phyloP scores from a whole-genome alignment of 2,797 vertebrate genomes.

The Eutrigla gurnardus region DNA sequence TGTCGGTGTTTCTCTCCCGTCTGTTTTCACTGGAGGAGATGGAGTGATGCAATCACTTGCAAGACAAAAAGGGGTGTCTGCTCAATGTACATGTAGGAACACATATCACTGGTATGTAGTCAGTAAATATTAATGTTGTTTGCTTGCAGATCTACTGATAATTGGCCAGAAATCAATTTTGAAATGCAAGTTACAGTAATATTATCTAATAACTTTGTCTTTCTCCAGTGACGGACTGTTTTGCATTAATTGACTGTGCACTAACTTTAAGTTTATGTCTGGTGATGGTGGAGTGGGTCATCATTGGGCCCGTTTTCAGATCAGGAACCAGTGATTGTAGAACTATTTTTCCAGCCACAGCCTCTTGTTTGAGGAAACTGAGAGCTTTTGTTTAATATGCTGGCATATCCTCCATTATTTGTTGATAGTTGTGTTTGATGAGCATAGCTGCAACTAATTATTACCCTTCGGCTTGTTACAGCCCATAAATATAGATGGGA shows the following conservation, averaged over 20 bases:
- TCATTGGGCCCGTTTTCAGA: slow-evolving; percentile 55
- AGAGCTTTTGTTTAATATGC: slow-evolving; percentile 49
- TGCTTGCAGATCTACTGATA: background rate
- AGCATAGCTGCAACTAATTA: slow-evolving; percentile 55
- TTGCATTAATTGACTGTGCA: slow-evolving; percentile 47
- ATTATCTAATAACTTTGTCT: slow-evolving; percentile 1
- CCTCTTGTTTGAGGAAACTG: slow-evolving; percentile 59
- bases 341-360: slow-evolving; percentile 67
- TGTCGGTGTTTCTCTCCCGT: background rate
- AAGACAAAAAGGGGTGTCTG: background rate
- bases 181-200: slow-evolving; percentile 7
- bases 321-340: slow-evolving; percentile 47
- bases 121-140: slow-evolving; percentile 2
- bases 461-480: slow-evolving; percentile 54
- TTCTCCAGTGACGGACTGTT: slow-evolving; percentile 37
- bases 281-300: slow-evolving; percentile 67
- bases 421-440: slow-evolving; percentile 51
- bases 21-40: slow-evolving; percentile 22
- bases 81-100: background rate
- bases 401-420: slow-evolving; percentile 50
- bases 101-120: background rate
- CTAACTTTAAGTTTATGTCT: slow-evolving; percentile 54
- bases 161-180: background rate
- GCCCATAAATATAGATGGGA: slow-evolving; percentile 58
- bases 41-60: slow-evolving; percentile 3